Conservation (phyloP, 2,797 vertebrate species). For the Lacerta bilineata region DNA sequence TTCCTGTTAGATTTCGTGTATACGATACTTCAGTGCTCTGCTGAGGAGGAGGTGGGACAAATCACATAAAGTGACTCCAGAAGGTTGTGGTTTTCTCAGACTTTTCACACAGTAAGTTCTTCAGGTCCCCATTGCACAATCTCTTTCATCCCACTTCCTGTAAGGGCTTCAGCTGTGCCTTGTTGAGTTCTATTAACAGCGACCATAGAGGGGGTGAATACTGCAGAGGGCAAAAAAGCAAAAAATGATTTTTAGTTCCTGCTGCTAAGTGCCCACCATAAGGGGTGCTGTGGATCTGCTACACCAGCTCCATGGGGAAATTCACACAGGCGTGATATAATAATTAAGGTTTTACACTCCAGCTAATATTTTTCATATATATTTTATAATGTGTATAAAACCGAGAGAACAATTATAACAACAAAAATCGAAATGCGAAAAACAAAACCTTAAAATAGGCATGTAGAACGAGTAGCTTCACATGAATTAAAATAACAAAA, state of each 20-base stretch:
- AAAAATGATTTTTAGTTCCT: background rate
- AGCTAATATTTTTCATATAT: background rate
- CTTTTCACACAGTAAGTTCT: background rate
- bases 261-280: background rate
- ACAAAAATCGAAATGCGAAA: too few species aligned
- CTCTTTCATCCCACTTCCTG: background rate
- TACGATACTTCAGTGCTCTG: too few species aligned
- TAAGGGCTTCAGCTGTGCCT: background rate
- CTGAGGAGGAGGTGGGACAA: too few species aligned
- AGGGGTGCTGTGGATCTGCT: background rate
- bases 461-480: too few species aligned
- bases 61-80: background rate
- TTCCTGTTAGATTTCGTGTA: background rate
- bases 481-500: too few species aligned
- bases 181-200: background rate
- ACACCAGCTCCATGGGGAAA: background rate
- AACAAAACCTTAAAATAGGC: too few species aligned
- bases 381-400: too few species aligned
- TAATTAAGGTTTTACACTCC: background rate
- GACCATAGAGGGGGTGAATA: background rate
- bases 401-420: too few species aligned
- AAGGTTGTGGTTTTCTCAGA: background rate
- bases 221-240: background rate
- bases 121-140: background rate
- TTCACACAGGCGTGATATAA: background rate